Evolutionary conservation across 2,797 vertebrate genomes (phyloP).

Genomic region (Enteromius afrohamiltoni): DNA sequence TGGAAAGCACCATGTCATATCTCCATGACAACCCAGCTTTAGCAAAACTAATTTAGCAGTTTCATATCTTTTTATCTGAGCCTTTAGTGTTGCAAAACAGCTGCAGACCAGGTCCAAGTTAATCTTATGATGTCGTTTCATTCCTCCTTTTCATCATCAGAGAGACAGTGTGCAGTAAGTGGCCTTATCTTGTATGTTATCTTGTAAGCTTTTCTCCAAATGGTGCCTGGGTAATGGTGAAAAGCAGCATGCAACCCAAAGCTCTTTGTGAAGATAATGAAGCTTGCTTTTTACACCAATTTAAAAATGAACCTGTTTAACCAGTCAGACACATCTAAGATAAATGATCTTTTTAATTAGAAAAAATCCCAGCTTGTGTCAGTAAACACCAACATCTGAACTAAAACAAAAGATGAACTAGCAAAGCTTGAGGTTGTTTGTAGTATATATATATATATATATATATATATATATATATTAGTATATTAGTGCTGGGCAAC

Average conservation of each 20-base stretch:
- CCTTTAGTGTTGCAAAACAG: slow-evolving; percentile 11
- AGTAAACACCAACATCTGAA: neutral
- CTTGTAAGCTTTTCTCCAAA: slow-evolving; percentile 38
- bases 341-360: neutral
- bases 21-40: slow-evolving; percentile 41
- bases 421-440: no score
- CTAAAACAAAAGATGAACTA: neutral
- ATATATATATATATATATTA: neutral
- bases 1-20: slow-evolving; percentile 18
- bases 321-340: neutral
- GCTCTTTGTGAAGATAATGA: neutral
- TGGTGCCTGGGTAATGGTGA: slow-evolving; percentile 10
- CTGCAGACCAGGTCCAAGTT: slow-evolving; percentile 17
- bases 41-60: slow-evolving; percentile 45
- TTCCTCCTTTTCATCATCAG: slow-evolving; percentile 36
- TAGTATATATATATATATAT: no score
- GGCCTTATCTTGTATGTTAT: slow-evolving; percentile 20
- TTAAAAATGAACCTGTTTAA: neutral
- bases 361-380: neutral
- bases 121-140: slow-evolving; percentile 22
- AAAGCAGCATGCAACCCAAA: neutral
- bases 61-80: slow-evolving; percentile 41
- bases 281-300: neutral
- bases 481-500: no score
- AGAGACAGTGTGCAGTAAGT: slow-evolving; percentile 5